Evolutionary conservation across 2,113 vertebrate species (phyloP), one percentile per base, ranked within the genome.

Genomic region (Calidris pygmaea): DNA sequence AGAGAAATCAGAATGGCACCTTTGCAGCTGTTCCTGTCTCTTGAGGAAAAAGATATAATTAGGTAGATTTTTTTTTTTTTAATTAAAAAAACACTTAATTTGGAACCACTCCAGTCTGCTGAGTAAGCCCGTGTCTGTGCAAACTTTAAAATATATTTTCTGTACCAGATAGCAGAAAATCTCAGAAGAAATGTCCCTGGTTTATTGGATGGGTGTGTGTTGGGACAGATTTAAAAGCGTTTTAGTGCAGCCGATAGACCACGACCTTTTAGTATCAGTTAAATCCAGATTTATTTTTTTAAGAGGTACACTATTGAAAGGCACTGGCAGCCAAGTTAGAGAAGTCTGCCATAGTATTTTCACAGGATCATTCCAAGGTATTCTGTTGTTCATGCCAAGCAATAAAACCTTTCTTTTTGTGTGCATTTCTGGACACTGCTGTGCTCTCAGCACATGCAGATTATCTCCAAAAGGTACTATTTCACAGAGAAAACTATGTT

Each of bases 301-400:
- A 90, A 95, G 87, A 89, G 15, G 47, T 85, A 87, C 56, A 55
- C 70, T 92, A 48, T 91, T 70, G 88, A 89, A 90, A 92, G 27
- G 35, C 8, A 52, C 32, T n/a, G 63, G 94, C 85, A 89, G 89
- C 35, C 73, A 91, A 88, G 39, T 67, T 65, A 83, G 77, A 87
- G 45, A 90, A 94, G 56, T 81, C 94, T 95, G 89, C 92, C 84
- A 70, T 39, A 76, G 88, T 81, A 82, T 89, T 96, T 94, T 95
- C 84, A 91, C 52, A 82, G 62, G 53, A 94, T 72, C 70, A 76
- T 78, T 95, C 88, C 95, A 97, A 97, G 68, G 88, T 90, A 95
- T 93, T 96, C 84, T 90, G 70, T 75, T 89, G 56, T 55, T 95
- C 80, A 45, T 73, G 90, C 96, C 96, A 95, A 96, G 45, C 35